Evolutionary conservation across 2,113 vertebrate genomes (phyloP).

Genomic region (Potamarius usumacintae): DNA sequence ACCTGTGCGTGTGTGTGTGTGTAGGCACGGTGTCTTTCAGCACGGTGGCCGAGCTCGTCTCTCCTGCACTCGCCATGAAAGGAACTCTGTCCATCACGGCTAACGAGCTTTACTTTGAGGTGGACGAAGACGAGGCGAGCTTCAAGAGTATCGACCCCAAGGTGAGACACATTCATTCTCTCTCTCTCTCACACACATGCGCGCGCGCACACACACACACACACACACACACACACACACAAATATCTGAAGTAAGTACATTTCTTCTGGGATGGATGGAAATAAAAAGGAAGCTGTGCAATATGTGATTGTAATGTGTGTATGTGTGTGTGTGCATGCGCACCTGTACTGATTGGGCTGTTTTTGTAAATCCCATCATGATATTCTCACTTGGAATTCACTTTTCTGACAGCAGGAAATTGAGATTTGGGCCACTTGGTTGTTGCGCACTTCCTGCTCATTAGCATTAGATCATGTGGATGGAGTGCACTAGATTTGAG

Average conservation of each 20-base stretch:
- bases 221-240: not conserved
- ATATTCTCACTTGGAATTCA: not conserved
- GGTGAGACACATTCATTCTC: slow-evolving; percentile 67
- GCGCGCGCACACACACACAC: not conserved
- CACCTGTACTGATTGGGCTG: not conserved
- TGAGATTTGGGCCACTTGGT: not conserved
- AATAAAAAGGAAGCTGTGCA: not conserved
- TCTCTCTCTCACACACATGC: not conserved
- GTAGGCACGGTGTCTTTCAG: slow-evolving; percentile 91
- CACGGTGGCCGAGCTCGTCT: slow-evolving; percentile 88
- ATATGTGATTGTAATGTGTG: not conserved
- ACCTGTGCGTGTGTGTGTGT: slow-evolving; percentile 18
- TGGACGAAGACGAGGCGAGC: slow-evolving; percentile 93
- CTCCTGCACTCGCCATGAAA: slow-evolving; percentile 84
- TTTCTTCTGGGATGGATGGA: not conserved
- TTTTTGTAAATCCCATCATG: not conserved
- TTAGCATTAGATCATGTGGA: not conserved
- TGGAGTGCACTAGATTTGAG: not conserved
- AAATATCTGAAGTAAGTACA: not conserved
- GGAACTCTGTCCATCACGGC: slow-evolving; percentile 93
- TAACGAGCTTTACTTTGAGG: slow-evolving; percentile 96
- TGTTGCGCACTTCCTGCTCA: not conserved
- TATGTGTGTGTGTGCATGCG: not conserved
- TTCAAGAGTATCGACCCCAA: slow-evolving; percentile 95
- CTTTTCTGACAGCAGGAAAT: not conserved